These are phyloP conservation scores for Scopus umbretta DNA, from an alignment of 2,113 vertebrate genomes.

Conservation along the genomic window DNA sequence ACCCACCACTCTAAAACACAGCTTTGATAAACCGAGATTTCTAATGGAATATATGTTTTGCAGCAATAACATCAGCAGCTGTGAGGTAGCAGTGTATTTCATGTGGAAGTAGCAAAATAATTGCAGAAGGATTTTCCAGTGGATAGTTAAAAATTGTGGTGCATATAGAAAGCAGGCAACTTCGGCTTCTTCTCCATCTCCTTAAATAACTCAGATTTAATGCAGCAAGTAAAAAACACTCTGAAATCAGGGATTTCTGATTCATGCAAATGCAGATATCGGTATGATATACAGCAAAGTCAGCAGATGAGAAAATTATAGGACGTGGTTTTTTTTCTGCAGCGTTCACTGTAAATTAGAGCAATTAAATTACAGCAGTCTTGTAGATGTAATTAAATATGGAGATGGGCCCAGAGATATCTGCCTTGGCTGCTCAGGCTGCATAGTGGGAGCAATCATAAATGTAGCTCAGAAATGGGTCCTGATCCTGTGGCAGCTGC, in stretches of 20 bases:
- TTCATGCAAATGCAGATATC: not conserved
- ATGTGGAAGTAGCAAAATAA: not conserved
- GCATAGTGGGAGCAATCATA: not conserved
- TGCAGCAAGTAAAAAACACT: not conserved
- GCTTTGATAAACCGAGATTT: not conserved
- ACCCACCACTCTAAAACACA: not conserved
- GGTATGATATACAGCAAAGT: not conserved
- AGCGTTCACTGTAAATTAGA: slow-evolving; percentile 27
- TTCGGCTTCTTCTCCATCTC: not conserved
- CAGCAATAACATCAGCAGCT: not conserved
- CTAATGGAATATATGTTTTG: not conserved
- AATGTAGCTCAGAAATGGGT: not conserved
- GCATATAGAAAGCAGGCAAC: not conserved
- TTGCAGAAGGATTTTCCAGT: not conserved
- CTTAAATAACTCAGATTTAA: not conserved
- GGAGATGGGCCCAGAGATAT: not conserved
- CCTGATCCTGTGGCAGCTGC: not conserved
- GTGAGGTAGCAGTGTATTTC: not conserved
- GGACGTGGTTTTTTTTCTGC: not conserved
- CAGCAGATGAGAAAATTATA: slow-evolving; percentile 41
- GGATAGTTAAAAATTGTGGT: not conserved
- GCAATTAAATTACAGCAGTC: slow-evolving; percentile 37
- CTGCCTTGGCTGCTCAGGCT: not conserved
- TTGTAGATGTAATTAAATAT: slow-evolving; percentile 36
- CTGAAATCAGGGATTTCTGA: not conserved